These are phyloP conservation scores for Callinectes sapidus DNA, from an alignment of 2,888 invertebrate species.

Conservation along the genomic window DNA sequence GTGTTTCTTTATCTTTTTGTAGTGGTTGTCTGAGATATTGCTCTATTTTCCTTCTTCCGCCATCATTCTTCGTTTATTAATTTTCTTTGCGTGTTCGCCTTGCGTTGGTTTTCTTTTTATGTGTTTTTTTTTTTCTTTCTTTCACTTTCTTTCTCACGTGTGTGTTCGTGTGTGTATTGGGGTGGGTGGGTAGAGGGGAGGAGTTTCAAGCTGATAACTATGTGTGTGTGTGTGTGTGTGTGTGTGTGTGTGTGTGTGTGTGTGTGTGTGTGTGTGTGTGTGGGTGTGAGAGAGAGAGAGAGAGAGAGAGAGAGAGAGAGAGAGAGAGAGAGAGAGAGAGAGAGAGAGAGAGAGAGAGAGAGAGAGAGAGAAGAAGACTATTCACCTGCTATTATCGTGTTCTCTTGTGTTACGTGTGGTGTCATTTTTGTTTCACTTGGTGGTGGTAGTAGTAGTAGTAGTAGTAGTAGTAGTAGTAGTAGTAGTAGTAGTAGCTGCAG, in stretches of 20 bases:
- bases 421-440: neutral
- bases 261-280: conserved; percentile 30
- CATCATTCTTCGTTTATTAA: neutral
- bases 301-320: too few species aligned
- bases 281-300: too few species aligned
- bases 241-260: conserved; percentile 36
- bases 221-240: conserved; percentile 37
- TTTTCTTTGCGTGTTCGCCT: neutral
- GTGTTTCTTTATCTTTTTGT: neutral
- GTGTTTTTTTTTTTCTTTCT: neutral
- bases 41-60: neutral
- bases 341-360: too few species aligned
- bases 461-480: neutral
- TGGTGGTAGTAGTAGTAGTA: neutral
- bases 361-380: too few species aligned
- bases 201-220: neutral
- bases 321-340: too few species aligned
- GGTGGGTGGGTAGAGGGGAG: neutral
- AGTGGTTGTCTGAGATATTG: neutral
- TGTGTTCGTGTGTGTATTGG: neutral
- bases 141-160: neutral
- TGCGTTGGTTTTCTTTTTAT: neutral
- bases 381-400: neutral
- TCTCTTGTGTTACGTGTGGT: neutral
- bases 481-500: too few species aligned